phyloP scores from a whole-genome alignment of 2,888 invertebrate genomes.

The Limnephilus lunatus region DNA sequence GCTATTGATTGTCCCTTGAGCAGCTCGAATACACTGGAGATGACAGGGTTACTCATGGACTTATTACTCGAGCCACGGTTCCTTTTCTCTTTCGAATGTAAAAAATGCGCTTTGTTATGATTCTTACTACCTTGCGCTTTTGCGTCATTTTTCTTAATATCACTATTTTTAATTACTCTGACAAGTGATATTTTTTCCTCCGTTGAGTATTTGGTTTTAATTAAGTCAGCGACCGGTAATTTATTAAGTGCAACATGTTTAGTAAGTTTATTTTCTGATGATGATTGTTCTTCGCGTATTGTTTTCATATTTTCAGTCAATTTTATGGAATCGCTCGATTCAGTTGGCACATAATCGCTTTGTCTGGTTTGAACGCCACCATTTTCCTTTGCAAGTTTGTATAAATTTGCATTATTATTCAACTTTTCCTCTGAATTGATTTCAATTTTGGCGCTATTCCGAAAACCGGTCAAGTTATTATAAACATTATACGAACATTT shows the following conservation, averaged over 20 bases:
- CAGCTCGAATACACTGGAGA: constrained; percentile 19
- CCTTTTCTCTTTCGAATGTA: not conserved
- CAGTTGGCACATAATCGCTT: constrained; percentile 13
- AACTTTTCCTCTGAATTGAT: constrained; percentile 35
- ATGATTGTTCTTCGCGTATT: constrained; percentile 42
- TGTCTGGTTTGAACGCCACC: not conserved
- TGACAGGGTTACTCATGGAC: not conserved
- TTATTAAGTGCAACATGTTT: not conserved
- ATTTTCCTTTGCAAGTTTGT: not conserved
- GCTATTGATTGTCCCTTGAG: not conserved
- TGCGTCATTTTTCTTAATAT: not conserved
- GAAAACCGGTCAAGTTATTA: constrained; percentile 23
- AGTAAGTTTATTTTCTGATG: not conserved
- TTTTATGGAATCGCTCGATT: constrained; percentile 27
- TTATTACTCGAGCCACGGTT: not conserved
- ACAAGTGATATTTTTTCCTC: constrained; percentile 8
- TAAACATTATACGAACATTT: constrained; percentile 52
- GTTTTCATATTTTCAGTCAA: constrained; percentile 32
- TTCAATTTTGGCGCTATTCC: not conserved
- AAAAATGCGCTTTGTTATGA: not conserved
- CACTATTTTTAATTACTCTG: not conserved
- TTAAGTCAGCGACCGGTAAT: not conserved
- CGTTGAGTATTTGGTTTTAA: not conserved
- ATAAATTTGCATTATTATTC: constrained; percentile 11
- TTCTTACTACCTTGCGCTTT: not conserved